Evolutionary conservation across 2,888 invertebrate genomes (phyloP).

Genomic region (Aspidiotus destructor): DNA sequence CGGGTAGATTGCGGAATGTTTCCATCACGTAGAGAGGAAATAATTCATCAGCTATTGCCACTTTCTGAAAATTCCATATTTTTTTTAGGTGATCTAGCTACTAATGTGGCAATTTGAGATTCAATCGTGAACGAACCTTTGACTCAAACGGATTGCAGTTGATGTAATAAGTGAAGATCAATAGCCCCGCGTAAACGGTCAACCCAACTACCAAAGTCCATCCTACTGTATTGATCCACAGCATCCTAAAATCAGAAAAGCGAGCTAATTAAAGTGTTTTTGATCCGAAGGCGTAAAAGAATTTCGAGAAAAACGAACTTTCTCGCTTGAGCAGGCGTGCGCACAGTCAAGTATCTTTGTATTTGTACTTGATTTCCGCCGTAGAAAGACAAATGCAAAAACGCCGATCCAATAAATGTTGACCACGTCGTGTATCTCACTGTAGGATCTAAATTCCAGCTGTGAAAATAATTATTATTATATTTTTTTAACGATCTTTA

Average conservation of each 20-base stretch:
- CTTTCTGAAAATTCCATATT: slow-evolving; percentile 35
- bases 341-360: slow-evolving; percentile 45
- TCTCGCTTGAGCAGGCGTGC: slow-evolving; percentile 43
- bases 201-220: slow-evolving; percentile 39
- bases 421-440: slow-evolving; percentile 45
- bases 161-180: slow-evolving; percentile 46
- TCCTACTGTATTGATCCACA: slow-evolving; percentile 41
- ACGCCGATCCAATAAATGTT: slow-evolving; percentile 42
- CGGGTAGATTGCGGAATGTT: slow-evolving; percentile 43
- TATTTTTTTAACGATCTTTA: no score
- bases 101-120: not conserved
- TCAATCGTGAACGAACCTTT: slow-evolving; percentile 40
- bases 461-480: slow-evolving; percentile 35
- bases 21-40: slow-evolving; percentile 49
- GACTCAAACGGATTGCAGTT: slow-evolving; percentile 45
- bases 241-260: slow-evolving; percentile 37
- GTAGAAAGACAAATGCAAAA: slow-evolving; percentile 42
- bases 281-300: not conserved
- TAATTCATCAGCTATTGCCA: slow-evolving; percentile 42
- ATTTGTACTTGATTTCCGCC: slow-evolving; percentile 47
- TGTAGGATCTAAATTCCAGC: slow-evolving; percentile 43
- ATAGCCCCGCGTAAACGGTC: slow-evolving; percentile 43
- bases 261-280: not conserved
- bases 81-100: not conserved
- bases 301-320: slow-evolving; percentile 37